Base-by-base conservation (phyloP, 2,888 invertebrate species). In the Drosophila silvestris region DNA sequence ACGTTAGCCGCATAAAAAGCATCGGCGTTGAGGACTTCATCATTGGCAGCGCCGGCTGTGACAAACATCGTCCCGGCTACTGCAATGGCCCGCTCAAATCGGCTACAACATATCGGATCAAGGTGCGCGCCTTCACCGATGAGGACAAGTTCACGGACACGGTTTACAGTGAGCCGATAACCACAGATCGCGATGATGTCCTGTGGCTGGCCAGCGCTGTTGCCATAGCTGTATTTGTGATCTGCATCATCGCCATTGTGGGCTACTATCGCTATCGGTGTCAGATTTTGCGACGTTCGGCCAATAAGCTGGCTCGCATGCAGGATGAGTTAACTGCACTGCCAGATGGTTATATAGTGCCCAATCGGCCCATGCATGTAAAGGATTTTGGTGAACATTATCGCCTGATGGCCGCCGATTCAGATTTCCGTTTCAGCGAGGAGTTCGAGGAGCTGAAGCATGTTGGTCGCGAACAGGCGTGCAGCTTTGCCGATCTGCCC, bases 401-500 rank as follows among this genome's bases (percentile, higher is more conserved):
- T 93, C 95, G 98, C 28, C 95, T 97, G 82, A 99, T 99, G 99
- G 97, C 98, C 12, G 99, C 99, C 44, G 99, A 99, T 94, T 98
- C 98, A 0, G 99, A 99, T 94, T 99, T 89, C 91, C 95, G 96
- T 79, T 99, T 99, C 94, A 98, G 99, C 79, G 99, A 99, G 94
- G 99, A 99, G 94, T 99, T 99, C 94, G 99, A 99, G 94, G 98
- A 99, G 92, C 94, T 99, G 84, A 99, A 99, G 93, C 97, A 97
- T 92, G 97, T 99, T 41, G 99, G 99, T 0, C 95, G 98, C 56
- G 98, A 98, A 90, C 98, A 98, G 93, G 95, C 97, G 0, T 97
- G 97, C 93, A 96, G 97, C 44, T 98, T 98, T 62, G 98, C 99
- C 22, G 99, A 99, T 94, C 94, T 99, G 84, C 97, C 99, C 16